Percentiles rank a stretch among this genome's conserved stretches.
phyloP scores from a whole-genome alignment of 2,888 invertebrate genomes.

The Cheilosia vulpina region DNA sequence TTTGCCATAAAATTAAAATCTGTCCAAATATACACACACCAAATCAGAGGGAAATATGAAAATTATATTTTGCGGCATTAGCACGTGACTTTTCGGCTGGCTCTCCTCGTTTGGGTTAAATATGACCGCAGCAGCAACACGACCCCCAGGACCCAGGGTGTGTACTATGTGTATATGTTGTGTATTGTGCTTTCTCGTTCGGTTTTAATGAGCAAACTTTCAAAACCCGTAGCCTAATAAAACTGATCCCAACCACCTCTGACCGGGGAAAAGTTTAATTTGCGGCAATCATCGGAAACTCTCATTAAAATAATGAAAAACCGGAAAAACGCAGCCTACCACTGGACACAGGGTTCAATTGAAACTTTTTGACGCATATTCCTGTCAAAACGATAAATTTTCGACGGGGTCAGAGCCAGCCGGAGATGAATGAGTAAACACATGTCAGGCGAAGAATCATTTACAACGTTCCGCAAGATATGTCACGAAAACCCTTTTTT shows the following conservation, averaged over 20 bases:
- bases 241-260: constrained; percentile 43
- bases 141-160: neutral
- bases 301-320: constrained; percentile 69
- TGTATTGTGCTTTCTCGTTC: constrained; percentile 32
- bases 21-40: constrained; percentile 53
- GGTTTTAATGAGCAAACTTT: constrained; percentile 74
- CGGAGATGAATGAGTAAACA: constrained; percentile 46
- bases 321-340: constrained; percentile 25
- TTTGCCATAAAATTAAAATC: constrained; percentile 64
- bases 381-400: constrained; percentile 54
- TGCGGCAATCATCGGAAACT: constrained; percentile 68
- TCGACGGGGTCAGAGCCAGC: constrained; percentile 20
- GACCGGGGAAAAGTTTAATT: constrained; percentile 60
- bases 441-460: constrained; percentile 52
- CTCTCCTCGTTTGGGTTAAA: constrained; percentile 23
- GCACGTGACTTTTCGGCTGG: constrained; percentile 70
- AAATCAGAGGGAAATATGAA: constrained; percentile 46
- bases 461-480: constrained; percentile 54
- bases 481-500: constrained; percentile 56
- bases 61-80: constrained; percentile 72
- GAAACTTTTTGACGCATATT: constrained; percentile 53
- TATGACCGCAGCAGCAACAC: constrained; percentile 42
- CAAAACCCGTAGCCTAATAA: constrained; percentile 65
- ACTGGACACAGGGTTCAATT: constrained; percentile 41
- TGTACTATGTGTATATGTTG: constrained; percentile 3